These are phyloP conservation scores for Phaenicophaeus curvirostris DNA, from an alignment of 2,797 vertebrate genomes.

Conservation along the genomic window DNA sequence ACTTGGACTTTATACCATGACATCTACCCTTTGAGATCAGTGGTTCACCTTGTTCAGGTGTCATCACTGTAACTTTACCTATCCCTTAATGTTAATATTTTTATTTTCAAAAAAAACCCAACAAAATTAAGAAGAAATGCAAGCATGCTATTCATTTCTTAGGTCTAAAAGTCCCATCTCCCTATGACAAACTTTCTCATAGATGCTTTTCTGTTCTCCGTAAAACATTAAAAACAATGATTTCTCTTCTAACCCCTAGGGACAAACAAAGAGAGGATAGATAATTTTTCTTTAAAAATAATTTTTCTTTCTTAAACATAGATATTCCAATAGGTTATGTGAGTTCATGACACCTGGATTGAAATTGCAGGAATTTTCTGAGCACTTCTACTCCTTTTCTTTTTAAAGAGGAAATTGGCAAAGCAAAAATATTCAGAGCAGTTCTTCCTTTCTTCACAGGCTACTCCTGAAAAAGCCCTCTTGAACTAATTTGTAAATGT, in stretches of 20 bases:
- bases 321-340: background rate
- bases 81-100: background rate
- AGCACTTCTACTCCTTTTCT: background rate
- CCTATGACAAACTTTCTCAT: background rate
- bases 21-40: background rate
- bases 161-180: background rate
- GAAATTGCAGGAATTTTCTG: background rate
- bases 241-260: background rate
- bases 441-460: background rate
- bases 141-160: background rate
- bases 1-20: background rate
- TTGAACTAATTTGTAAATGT: slow-evolving; percentile 36
- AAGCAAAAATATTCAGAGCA: background rate
- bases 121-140: background rate
- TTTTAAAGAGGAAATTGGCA: background rate
- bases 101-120: background rate
- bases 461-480: slow-evolving; percentile 16
- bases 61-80: background rate
- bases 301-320: background rate
- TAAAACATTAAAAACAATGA: background rate
- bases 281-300: background rate
- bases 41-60: background rate
- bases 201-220: background rate
- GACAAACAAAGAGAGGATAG: background rate
- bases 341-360: slow-evolving; percentile 14